Evolutionary conservation across 2,113 vertebrate genomes (phyloP).

Genomic region (Tragelaphus strepsiceros): DNA sequence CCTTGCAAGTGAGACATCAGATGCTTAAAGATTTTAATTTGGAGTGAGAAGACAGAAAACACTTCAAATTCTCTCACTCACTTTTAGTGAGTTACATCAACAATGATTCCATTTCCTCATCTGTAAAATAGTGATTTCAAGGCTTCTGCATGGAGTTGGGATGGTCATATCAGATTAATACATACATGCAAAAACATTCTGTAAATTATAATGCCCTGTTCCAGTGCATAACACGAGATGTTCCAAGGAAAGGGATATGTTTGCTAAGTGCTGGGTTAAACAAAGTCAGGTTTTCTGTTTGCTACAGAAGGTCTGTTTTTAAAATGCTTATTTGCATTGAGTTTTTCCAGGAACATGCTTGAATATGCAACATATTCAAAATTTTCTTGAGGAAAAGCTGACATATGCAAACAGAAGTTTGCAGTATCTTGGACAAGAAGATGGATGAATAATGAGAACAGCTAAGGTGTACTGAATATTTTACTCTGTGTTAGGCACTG

Average conservation of each 20-base stretch:
- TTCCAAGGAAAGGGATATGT: neutral
- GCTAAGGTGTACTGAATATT: neutral
- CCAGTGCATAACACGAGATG: neutral
- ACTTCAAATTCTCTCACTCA: neutral
- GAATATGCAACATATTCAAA: neutral
- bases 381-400: constrained; percentile 37
- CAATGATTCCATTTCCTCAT: neutral
- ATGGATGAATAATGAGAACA: neutral
- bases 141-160: neutral
- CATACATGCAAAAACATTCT: neutral
- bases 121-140: neutral
- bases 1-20: neutral
- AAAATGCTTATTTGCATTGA: neutral
- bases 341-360: constrained; percentile 1
- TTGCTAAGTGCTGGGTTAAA: neutral
- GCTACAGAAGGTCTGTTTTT: neutral
- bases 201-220: neutral
- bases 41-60: neutral
- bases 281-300: neutral
- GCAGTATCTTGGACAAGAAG: neutral
- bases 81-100: neutral
- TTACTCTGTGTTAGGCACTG: neutral
- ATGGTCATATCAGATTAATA: neutral
- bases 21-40: neutral
- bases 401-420: neutral